Percentiles rank a stretch among this genome's conserved stretches.
Evolutionary conservation across 1,140 invertebrate species (phyloP).

Genomic region (Steinernema feltiae): DNA sequence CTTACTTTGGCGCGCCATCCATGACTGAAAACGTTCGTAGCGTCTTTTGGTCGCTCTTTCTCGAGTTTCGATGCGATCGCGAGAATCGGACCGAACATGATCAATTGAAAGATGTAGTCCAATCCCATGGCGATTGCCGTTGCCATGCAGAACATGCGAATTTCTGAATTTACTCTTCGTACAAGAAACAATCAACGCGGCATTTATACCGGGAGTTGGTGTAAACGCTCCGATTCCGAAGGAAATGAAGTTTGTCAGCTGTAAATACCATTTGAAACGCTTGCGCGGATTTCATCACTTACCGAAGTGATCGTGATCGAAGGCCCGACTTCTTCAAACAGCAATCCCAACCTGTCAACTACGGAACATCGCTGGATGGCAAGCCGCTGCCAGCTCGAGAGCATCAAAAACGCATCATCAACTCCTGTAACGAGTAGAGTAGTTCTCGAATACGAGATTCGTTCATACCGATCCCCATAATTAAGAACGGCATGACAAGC

Average conservation of each 20-base stretch:
- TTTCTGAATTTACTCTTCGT: slow-evolving; percentile 58
- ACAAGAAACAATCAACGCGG: slow-evolving; percentile 1
- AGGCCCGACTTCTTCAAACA: slow-evolving; percentile 75
- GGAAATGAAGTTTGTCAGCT: slow-evolving; percentile 91
- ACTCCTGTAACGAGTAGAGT: slow-evolving; percentile 39
- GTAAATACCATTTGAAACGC: no score
- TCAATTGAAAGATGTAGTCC: slow-evolving; percentile 40
- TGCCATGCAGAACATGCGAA: slow-evolving; percentile 60
- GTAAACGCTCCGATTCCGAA: slow-evolving; percentile 91
- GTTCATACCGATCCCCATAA: slow-evolving; percentile 47
- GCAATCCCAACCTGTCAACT: slow-evolving; percentile 32
- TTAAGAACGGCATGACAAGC: slow-evolving; percentile 49
- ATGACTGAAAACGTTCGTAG: background rate
- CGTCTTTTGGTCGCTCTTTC: slow-evolving; percentile 16
- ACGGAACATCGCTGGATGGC: slow-evolving; percentile 23
- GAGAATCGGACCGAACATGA: slow-evolving; percentile 41
- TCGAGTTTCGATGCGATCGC: slow-evolving; percentile 24
- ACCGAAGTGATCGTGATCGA: slow-evolving; percentile 94
- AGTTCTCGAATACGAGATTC: background rate
- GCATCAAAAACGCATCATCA: slow-evolving; percentile 46
- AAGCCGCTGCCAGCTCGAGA: slow-evolving; percentile 42
- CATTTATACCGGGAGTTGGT: slow-evolving; percentile 66
- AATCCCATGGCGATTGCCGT: slow-evolving; percentile 41
- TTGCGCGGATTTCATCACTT: no score
- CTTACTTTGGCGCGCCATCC: slow-evolving; percentile 21